phyloP scores from a whole-genome alignment of 2,888 invertebrate genomes.

The Chloromyia formosa region DNA sequence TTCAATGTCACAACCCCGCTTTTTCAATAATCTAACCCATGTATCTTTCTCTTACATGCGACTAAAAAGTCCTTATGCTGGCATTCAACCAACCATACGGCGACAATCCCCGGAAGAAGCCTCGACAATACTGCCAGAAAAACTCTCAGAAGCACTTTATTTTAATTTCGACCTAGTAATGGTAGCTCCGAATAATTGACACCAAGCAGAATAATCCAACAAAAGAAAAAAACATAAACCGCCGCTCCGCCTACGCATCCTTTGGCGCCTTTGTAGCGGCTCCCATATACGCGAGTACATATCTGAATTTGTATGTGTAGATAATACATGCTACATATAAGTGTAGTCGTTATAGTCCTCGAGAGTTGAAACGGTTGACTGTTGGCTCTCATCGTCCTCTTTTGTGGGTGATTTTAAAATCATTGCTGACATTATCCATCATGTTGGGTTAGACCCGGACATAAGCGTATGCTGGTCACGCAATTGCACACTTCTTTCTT shows the following conservation, averaged over 20 bases:
- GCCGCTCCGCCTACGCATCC: slow-evolving; percentile 5
- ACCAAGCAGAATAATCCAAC: neutral
- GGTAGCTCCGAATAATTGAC: slow-evolving; percentile 1
- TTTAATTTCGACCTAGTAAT: slow-evolving; percentile 13
- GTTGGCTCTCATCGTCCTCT: neutral
- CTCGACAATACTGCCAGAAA: neutral
- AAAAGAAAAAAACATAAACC: neutral
- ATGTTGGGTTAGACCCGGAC: neutral
- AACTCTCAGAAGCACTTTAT: neutral
- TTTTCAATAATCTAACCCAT: neutral
- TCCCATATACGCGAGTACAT: neutral
- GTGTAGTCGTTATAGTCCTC: neutral
- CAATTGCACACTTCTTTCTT: neutral
- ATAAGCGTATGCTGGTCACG: slow-evolving; percentile 3
- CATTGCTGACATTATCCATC: neutral
- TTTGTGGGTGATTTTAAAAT: neutral
- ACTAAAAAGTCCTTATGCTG: neutral
- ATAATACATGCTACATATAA: no score
- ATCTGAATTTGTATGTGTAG: neutral
- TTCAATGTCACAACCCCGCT: neutral
- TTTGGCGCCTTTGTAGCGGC: neutral
- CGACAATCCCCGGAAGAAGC: neutral
- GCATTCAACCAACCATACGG: neutral
- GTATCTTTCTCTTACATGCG: neutral
- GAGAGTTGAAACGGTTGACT: neutral